These are phyloP conservation scores for Manis javanica DNA, from an alignment of 2,797 vertebrate genomes.

Conservation along the genomic window DNA sequence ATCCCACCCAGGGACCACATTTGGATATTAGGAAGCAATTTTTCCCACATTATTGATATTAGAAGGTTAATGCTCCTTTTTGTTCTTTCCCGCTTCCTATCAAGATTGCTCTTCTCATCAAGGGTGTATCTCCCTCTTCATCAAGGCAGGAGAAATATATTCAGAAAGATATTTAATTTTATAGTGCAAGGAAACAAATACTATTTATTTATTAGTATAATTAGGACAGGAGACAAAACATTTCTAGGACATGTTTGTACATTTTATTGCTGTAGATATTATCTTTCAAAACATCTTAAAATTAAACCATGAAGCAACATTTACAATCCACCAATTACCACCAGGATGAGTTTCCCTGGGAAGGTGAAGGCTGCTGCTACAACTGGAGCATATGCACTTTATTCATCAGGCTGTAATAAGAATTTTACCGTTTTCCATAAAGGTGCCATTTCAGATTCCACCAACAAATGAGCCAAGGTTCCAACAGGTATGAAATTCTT, in stretches of 20 bases:
- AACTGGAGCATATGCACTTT: background rate
- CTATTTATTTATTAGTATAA: constrained; percentile 62
- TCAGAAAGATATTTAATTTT: constrained; percentile 62
- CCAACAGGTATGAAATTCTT: constrained; percentile 77
- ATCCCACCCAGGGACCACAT: background rate
- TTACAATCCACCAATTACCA: background rate
- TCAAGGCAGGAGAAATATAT: background rate
- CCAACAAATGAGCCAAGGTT: constrained; percentile 45
- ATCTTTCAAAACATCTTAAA: constrained; percentile 59
- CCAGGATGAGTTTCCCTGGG: background rate
- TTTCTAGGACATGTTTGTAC: background rate
- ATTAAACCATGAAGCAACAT: background rate
- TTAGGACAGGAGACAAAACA: constrained; percentile 42
- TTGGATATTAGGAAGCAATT: background rate
- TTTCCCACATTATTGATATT: background rate
- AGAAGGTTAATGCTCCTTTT: background rate
- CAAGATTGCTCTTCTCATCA: background rate
- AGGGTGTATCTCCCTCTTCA: background rate
- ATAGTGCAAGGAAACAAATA: background rate
- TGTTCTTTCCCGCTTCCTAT: background rate
- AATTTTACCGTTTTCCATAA: constrained; percentile 69
- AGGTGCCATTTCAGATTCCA: constrained; percentile 39
- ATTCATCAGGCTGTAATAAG: constrained; percentile 61
- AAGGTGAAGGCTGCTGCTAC: background rate
- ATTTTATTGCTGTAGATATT: constrained; percentile 4